Evolutionary conservation across 2,888 invertebrate genomes (phyloP), one percentile per base, ranked within the genome.

Genomic region (Catocala nupta): DNA sequence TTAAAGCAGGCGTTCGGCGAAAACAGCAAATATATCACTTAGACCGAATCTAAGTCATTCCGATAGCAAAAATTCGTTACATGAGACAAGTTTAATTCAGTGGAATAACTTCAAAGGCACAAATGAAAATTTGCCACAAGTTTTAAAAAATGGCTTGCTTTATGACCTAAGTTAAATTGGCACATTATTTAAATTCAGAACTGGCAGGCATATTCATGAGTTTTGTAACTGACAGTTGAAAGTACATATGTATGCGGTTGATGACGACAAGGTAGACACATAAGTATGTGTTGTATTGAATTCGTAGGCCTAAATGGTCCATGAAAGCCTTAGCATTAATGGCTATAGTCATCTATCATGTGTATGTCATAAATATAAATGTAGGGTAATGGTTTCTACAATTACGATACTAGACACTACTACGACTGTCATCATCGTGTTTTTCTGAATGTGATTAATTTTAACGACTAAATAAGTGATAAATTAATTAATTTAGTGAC

Each of bases 1-100:
- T 87, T 82, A 84, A 81, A 78, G 63, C 55, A 50, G 50, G 39
- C 60, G 62, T 59, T 55, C 56, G 62, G 45, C 25, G 64, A 25
- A 13, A 62, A 61, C 64, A 13, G 25, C 43, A 60, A 65, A 71
- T 65, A 63, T 39, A 39, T 39, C 52, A 68, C 44, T 36, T 51
- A 49, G 12, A 59, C 25, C 2, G 33, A 54, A 57, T 25, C 7
- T 42, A 42, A 42, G 7, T 65, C 25, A 54, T 48, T 53, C 33
- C 7, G 33, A 59, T 60, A 12, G 25, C 36, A 53, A 50, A 63
- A 49, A 50, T 48, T 42, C 52, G 10, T 63, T 68, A 7, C 51
- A 36, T 48, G 16, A 52, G 13, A 50, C 39, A 55, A n/a, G 51
- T 58, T 57, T 56, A 64, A 71, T 61, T 55, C 36, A 39, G 33